Percentiles rank a stretch among this genome's conserved stretches.
These are phyloP conservation scores for Hyperoplus immaculatus DNA, from an alignment of 2,797 vertebrate species.

Conservation along the genomic window DNA sequence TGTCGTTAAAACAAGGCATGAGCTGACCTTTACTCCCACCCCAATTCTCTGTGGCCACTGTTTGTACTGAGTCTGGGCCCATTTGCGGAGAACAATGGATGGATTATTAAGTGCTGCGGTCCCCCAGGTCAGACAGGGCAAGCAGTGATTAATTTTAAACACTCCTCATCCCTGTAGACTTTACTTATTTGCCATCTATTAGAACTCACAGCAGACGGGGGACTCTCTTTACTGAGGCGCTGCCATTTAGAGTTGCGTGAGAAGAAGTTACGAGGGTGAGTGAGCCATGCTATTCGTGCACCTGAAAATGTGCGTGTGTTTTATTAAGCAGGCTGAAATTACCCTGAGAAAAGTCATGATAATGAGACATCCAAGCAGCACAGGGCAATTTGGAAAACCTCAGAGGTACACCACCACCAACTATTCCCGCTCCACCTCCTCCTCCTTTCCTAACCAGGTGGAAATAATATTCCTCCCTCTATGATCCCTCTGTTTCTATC, in stretches of 20 bases:
- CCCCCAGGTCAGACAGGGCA: slow-evolving; percentile 79
- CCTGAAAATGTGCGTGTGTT: slow-evolving; percentile 59
- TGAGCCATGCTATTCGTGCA: slow-evolving; percentile 43
- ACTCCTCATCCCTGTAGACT: slow-evolving; percentile 75
- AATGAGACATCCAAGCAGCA: slow-evolving; percentile 68
- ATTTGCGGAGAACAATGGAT: slow-evolving; percentile 90
- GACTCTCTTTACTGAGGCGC: slow-evolving; percentile 50
- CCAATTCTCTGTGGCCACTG: slow-evolving; percentile 56
- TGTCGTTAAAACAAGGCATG: slow-evolving; percentile 86
- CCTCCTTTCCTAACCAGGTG: slow-evolving; percentile 63
- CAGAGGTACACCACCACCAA: slow-evolving; percentile 62
- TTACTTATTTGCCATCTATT: slow-evolving; percentile 60
- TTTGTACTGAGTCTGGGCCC: slow-evolving; percentile 88
- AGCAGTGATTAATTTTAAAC: slow-evolving; percentile 80
- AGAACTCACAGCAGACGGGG: slow-evolving; percentile 53
- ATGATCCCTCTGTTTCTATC: slow-evolving; percentile 45
- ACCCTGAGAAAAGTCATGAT: slow-evolving; percentile 74
- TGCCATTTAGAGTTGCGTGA: slow-evolving; percentile 72
- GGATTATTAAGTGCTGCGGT: slow-evolving; percentile 86
- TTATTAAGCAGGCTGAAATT: slow-evolving; percentile 74
- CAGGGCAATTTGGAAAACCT: slow-evolving; percentile 68
- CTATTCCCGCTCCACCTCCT: slow-evolving; percentile 48
- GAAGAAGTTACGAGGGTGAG: slow-evolving; percentile 73
- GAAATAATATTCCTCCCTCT: slow-evolving; percentile 69
- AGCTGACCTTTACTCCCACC: slow-evolving; percentile 82